phyloP scores from a whole-genome alignment of 2,888 invertebrate genomes.

The Dusona sp. region DNA sequence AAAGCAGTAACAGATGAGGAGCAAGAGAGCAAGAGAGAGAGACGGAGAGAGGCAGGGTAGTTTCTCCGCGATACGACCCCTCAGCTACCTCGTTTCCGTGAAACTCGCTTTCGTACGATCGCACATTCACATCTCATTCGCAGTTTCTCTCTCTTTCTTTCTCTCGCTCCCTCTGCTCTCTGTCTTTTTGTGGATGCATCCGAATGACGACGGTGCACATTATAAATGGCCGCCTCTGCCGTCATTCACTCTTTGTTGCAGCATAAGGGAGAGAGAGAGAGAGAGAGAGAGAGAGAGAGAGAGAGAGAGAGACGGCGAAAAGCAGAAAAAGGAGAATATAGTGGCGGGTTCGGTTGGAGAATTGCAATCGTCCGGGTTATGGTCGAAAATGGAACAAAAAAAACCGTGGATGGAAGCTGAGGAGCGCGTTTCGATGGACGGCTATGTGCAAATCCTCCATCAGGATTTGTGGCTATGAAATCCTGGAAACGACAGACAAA shows the following conservation, averaged over 20 bases:
- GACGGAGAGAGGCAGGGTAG: not conserved
- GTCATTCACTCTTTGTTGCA: conserved; percentile 52
- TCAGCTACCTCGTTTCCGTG: conserved; percentile 30
- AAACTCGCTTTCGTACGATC: conserved; percentile 37
- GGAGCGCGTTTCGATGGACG: conserved; percentile 28
- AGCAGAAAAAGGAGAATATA: not conserved
- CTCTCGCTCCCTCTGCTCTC: conserved; percentile 1
- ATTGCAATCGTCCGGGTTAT: conserved; percentile 27
- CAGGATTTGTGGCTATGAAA: conserved; percentile 42
- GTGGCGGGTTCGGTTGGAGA: not conserved
- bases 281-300: not conserved
- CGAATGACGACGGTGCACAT: conserved; percentile 68
- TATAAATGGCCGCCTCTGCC: conserved; percentile 66
- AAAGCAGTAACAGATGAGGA: not conserved
- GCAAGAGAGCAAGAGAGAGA: not conserved
- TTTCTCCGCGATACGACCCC: conserved; percentile 30
- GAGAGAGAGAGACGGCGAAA: conserved; percentile 3
- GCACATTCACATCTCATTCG: conserved; percentile 55
- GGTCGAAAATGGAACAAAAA: conserved; percentile 1
- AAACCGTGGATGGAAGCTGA: conserved; percentile 11
- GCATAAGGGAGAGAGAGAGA: not conserved
- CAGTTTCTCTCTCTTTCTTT: conserved; percentile 33
- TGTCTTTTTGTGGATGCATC: conserved; percentile 29
- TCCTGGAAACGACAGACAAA: conserved; percentile 25
- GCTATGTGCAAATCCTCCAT: not conserved